Conservation (phyloP, 2,888 invertebrate genomes). For the Tridacna crocea region DNA sequence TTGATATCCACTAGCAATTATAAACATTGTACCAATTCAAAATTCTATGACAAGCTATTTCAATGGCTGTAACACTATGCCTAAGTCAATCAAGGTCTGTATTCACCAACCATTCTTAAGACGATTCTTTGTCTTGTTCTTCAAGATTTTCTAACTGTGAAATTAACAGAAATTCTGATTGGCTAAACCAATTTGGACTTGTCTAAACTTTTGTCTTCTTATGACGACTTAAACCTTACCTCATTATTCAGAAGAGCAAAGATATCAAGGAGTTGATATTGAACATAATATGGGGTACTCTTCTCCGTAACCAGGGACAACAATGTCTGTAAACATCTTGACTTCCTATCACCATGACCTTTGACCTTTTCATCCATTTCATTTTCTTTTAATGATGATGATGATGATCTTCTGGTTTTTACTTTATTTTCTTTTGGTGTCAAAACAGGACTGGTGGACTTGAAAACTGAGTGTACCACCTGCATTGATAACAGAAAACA, state of each 20-base stretch:
- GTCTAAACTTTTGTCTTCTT: not conserved
- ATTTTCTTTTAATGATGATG: not conserved
- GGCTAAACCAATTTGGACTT: too few species aligned
- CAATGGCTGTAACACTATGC: too few species aligned
- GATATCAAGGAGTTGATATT: conserved; percentile 54
- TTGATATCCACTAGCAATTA: too few species aligned
- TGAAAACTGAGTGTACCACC: conserved; percentile 22
- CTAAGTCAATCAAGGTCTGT: too few species aligned
- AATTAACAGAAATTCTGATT: too few species aligned
- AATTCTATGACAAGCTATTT: too few species aligned
- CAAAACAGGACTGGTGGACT: not conserved
- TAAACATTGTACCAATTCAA: too few species aligned
- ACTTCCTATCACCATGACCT: not conserved
- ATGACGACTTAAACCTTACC: conserved; percentile 37
- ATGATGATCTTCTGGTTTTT: conserved; percentile 3
- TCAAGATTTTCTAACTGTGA: too few species aligned
- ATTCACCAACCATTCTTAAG: too few species aligned
- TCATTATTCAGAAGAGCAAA: conserved; percentile 54
- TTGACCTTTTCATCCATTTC: not conserved
- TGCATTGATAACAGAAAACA: not conserved
- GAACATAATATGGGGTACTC: conserved; percentile 63
- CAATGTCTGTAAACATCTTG: not conserved
- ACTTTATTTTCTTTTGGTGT: not conserved
- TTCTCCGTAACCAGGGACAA: conserved; percentile 30
- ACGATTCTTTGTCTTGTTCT: too few species aligned